A percentile compares a stretch with the other conserved stretches of the same genome.
Evolutionary conservation across 1,140 invertebrate genomes (phyloP).

Genomic region (Listronotus bonariensis): DNA sequence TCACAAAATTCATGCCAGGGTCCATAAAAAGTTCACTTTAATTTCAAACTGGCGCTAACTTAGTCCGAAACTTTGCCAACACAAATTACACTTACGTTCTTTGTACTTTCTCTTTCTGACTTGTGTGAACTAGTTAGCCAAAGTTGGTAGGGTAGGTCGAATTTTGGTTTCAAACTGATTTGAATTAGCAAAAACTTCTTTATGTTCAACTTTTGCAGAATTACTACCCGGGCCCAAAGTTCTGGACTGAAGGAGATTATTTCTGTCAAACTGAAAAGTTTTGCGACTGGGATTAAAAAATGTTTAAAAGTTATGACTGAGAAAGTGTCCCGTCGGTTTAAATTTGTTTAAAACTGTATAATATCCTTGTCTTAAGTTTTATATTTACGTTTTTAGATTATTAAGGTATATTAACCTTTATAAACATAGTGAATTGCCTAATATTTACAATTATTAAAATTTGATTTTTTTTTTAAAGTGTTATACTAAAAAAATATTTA

Average conservation of each 20-base stretch:
- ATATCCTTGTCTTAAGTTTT: slow-evolving; percentile 9
- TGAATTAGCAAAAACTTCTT: slow-evolving; percentile 50
- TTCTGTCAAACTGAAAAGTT: slow-evolving; percentile 31
- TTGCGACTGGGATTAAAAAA: slow-evolving; percentile 30
- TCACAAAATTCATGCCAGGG: slow-evolving; percentile 51
- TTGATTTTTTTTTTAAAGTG: no score
- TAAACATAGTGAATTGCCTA: no score
- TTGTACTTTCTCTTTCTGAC: slow-evolving; percentile 55
- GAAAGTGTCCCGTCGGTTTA: slow-evolving; percentile 27
- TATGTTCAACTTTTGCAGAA: slow-evolving; percentile 32
- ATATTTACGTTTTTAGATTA: not conserved
- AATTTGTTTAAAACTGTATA: slow-evolving; percentile 20
- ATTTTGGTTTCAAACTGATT: slow-evolving; percentile 42
- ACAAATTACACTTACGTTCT: slow-evolving; percentile 54
- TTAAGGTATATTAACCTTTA: no score
- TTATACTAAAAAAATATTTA: no score
- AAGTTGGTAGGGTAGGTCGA: slow-evolving; percentile 52
- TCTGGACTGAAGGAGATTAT: slow-evolving; percentile 30
- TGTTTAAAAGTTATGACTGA: slow-evolving; percentile 22
- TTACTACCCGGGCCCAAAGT: slow-evolving; percentile 17
- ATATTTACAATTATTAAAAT: no score
- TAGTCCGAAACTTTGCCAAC: slow-evolving; percentile 52
- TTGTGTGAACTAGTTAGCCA: slow-evolving; percentile 47
- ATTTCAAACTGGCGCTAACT: slow-evolving; percentile 51
- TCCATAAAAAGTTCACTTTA: slow-evolving; percentile 54